Percentiles rank a stretch among this genome's conserved stretches.
Evolutionary conservation across 1,140 invertebrate species (phyloP).

Genomic region (Hermatobates lingyangjiaoensis): DNA sequence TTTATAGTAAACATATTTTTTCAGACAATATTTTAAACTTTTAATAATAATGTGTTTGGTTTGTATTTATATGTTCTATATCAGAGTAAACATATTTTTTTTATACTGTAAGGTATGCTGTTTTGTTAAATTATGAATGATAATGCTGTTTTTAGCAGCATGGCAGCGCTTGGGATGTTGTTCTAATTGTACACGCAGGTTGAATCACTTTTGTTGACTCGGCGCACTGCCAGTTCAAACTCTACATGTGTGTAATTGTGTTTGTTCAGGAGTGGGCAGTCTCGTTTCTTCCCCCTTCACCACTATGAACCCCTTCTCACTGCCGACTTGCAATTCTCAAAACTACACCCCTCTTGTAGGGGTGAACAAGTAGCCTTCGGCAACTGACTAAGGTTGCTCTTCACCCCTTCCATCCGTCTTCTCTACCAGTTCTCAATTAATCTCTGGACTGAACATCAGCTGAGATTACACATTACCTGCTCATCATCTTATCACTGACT

Average conservation of each 20-base stretch:
- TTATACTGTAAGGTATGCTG: background rate
- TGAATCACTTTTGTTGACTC: background rate
- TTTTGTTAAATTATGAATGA: background rate
- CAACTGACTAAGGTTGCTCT: background rate
- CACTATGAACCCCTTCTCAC: constrained; percentile 73
- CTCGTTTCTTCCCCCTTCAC: constrained; percentile 64
- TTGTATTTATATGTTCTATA: too few relatives aligned
- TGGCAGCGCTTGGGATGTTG: background rate
- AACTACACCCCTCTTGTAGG: constrained; percentile 69
- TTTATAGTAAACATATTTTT: too few relatives aligned
- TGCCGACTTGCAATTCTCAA: constrained; percentile 71
- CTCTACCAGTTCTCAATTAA: background rate
- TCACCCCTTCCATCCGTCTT: too few relatives aligned
- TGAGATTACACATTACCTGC: too few relatives aligned
- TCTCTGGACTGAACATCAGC: background rate
- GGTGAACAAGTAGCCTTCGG: constrained; percentile 47
- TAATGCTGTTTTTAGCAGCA: background rate
- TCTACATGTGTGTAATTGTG: constrained; percentile 3
- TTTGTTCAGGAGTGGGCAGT: constrained; percentile 40
- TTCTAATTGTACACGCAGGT: background rate
- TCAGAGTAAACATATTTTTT: background rate
- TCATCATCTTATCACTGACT: too few relatives aligned
- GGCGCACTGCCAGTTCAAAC: background rate
- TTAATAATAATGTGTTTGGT: too few relatives aligned
- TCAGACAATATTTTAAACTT: too few relatives aligned